Percentiles rank a stretch among this genome's conserved stretches.
Conservation (phyloP, 2,113 vertebrate species). For the Trochalopteron elliotii region DNA sequence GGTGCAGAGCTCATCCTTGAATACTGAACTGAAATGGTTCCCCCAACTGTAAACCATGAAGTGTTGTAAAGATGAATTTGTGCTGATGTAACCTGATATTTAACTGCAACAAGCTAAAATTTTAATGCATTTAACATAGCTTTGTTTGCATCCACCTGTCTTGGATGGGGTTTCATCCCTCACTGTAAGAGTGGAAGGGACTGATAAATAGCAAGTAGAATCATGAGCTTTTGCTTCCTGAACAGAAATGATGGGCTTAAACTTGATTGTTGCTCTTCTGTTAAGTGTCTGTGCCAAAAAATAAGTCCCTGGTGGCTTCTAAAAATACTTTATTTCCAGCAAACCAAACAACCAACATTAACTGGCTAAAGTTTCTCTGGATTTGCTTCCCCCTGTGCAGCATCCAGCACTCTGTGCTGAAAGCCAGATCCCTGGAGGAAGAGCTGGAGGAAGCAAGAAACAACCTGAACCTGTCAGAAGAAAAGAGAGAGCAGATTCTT, state of each 20-base stretch:
- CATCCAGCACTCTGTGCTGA: slow-evolving; percentile 80
- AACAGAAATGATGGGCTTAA: neutral
- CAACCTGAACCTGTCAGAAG: slow-evolving; percentile 78
- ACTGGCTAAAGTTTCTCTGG: neutral
- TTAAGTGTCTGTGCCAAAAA: neutral
- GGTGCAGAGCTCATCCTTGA: neutral
- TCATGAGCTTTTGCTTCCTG: neutral
- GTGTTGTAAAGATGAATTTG: neutral
- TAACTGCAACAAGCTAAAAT: neutral
- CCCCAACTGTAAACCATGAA: neutral
- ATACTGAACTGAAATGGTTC: neutral
- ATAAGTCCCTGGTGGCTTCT: neutral
- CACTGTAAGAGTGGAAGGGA: neutral
- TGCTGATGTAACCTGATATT: neutral
- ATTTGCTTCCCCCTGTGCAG: slow-evolving; percentile 57
- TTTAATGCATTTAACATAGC: neutral
- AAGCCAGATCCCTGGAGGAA: slow-evolving; percentile 84
- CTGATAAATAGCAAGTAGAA: neutral
- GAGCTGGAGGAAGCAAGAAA: slow-evolving; percentile 90
- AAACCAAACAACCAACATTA: neutral
- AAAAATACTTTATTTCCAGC: slow-evolving; percentile 8
- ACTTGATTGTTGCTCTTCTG: neutral
- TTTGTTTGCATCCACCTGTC: neutral
- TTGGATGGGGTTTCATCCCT: neutral
- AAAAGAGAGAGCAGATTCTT: slow-evolving; percentile 68